A percentile compares a stretch with the other conserved stretches of the same genome.
These are phyloP conservation scores for Drosophila demipolita DNA, from an alignment of 2,888 invertebrate genomes.

Conservation along the genomic window DNA sequence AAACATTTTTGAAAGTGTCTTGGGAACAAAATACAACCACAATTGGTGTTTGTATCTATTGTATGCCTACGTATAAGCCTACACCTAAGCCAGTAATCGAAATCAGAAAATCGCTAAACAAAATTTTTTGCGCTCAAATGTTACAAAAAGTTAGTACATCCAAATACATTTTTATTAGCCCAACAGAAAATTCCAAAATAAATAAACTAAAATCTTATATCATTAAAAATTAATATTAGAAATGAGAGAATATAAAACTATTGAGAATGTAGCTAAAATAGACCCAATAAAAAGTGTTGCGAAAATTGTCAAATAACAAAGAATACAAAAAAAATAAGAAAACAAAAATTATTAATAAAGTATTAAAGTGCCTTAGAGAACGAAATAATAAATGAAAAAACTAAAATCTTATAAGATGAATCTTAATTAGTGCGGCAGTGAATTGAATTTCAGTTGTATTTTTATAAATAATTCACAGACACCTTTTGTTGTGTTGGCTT, in stretches of 20 bases:
- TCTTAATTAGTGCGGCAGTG: slow-evolving; percentile 43
- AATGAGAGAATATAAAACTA: slow-evolving; percentile 42
- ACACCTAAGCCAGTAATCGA: slow-evolving; percentile 22
- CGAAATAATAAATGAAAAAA: slow-evolving; percentile 40
- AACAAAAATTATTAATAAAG: slow-evolving; percentile 55
- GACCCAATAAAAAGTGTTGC: slow-evolving; percentile 33
- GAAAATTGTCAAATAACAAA: slow-evolving; percentile 7
- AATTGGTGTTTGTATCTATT: slow-evolving; percentile 65
- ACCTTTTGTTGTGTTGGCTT: slow-evolving; percentile 62
- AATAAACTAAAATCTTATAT: slow-evolving; percentile 32
- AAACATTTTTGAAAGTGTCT: slow-evolving; percentile 50
- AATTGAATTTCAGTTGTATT: slow-evolving; percentile 51
- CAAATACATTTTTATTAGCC: slow-evolving; percentile 52
- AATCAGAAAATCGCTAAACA: slow-evolving; percentile 37
- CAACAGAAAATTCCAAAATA: slow-evolving; percentile 29
- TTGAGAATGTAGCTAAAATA: slow-evolving; percentile 44
- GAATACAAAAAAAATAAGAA: slow-evolving; percentile 9
- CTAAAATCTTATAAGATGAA: slow-evolving; percentile 22
- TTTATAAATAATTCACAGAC: slow-evolving; percentile 44
- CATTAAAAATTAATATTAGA: slow-evolving; percentile 33
- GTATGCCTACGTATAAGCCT: slow-evolving; percentile 48
- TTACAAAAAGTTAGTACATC: slow-evolving; percentile 26
- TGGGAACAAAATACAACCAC: slow-evolving; percentile 69
- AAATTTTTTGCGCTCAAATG: slow-evolving; percentile 56
- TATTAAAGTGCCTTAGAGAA: slow-evolving; percentile 80